A percentile compares a stretch with the other conserved stretches of the same genome.
Evolutionary conservation across 2,797 vertebrate genomes (phyloP).

Genomic region (Nyctibius grandis): DNA sequence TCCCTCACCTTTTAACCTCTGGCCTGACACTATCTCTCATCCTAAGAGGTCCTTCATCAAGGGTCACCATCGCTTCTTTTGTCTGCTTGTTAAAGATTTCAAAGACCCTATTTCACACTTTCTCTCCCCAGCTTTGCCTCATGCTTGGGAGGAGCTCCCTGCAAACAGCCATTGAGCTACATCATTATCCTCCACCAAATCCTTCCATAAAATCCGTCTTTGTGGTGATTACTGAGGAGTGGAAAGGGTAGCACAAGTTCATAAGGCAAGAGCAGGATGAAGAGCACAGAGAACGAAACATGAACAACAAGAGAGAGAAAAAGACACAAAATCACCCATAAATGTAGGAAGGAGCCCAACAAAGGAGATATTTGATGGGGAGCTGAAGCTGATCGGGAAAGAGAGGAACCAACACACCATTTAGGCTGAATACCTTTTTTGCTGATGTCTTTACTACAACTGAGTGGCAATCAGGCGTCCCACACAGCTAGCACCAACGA

Average conservation of each 20-base stretch:
- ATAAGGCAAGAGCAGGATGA: not conserved
- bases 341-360: not conserved
- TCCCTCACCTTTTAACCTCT: not conserved
- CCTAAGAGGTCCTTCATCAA: not conserved
- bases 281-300: not conserved
- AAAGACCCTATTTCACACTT: not conserved
- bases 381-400: not conserved
- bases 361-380: not conserved
- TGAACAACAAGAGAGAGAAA: not conserved
- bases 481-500: not conserved
- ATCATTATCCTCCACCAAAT: conserved; percentile 28
- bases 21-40: not conserved
- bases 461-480: conserved; percentile 16
- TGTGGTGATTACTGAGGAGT: not conserved
- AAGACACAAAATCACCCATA: not conserved
- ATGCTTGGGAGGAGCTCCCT: not conserved
- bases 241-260: not conserved
- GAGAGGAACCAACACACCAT: not conserved
- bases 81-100: not conserved
- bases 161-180: not conserved
- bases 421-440: not conserved
- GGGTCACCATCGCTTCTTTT: not conserved
- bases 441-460: not conserved
- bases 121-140: not conserved
- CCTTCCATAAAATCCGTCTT: conserved; percentile 26